Base-by-base conservation (phyloP, 2,113 vertebrate species). In the Percina caprodes region DNA sequence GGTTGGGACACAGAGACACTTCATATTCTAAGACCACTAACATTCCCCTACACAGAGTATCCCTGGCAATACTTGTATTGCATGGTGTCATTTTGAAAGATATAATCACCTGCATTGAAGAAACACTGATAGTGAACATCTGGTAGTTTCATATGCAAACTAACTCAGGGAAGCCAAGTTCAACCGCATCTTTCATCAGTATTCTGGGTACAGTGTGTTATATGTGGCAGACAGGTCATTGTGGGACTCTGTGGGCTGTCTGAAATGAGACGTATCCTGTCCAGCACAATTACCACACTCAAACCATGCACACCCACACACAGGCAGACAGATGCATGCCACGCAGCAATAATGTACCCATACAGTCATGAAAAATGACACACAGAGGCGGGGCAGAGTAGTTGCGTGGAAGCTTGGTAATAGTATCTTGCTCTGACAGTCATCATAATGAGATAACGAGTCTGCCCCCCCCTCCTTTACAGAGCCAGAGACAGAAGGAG, bases 371-470 rank as follows among this genome's bases (percentile, higher is more conserved):
- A 63, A 69, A 63, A 69, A 45, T 69, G 63, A 46, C 79, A 71
- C 62, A 45, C 52, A 26, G 54, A 77, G 24, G 63, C n/a, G 23
- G 65, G 52, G 77, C 48, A 19, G 73, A 52, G 69, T 4, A 23
- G 56, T 52, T 42, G 70, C 19, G 13, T 74, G 70, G 83, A 58
- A n/a, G 71, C 83, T 80, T 15, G 69, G 56, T 91, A 87, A 91
- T 86, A 83, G 83, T 84, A 67, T 51, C 18, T 72, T 18, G 39
- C 67, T 74, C 72, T 86, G 91, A 91, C 87, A 89, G 87, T 80
- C 72, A 82, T 89, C 87, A 79, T 90, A 90, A 90, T 91, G 86
- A 86, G 90, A 88, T 89, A 91, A 91, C 33, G 63, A 86, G 83
- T 83, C 69, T 55, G 56, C 30, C 30, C 30, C 30, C 30, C 30